Base-by-base conservation (phyloP, 1,140 invertebrate species). In the Drosophila kanapiae region DNA sequence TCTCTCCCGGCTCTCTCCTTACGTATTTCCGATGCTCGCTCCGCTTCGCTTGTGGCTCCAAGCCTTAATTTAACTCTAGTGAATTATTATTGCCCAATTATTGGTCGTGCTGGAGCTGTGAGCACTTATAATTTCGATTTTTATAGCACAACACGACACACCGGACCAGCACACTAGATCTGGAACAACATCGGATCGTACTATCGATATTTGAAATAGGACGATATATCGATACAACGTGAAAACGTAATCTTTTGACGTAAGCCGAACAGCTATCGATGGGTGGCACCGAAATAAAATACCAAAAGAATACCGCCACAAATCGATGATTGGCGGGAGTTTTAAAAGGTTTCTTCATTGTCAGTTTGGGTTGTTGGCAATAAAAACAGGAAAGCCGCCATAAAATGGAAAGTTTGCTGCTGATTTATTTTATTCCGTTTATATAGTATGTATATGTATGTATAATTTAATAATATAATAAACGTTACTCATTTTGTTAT, bases 401-500 rank as follows among this genome's bases (percentile, higher is more conserved):
- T 72, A 72, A 51, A 72, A 72, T 72, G 67, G 69, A 72, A 72
- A 72, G 43, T 72, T 72, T 72, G 53, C 68, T 72, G 67, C 69
- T 72, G 69, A 72, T 72, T 72, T 87, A 75, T 78, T 85, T 85
- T 84, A 85, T 84, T 82, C 77, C 76, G 78, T 86, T 87, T 86
- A 81, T 71, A 81, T 81, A 76, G 80, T 86, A 77, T 77, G 72
- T 78, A 77, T 85, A 81, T 85, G 79, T 86, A 86, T 86, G 80
- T 86, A 86, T 81, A 86, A 82, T 86, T 78, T 78, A 68, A 77
- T 78, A 77, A 78, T 78, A 78, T 78, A 78, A 78, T 78, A 78
- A 78, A 78, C 75, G 53, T 78, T 78, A 78, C 76, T 80, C 68
- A 78, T 78, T 88, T 88, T 88, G 74, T 90, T 88, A 88, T 88